Evolutionary conservation across 2,888 invertebrate genomes (phyloP).

Genomic region (Priocnemis perturbator): DNA sequence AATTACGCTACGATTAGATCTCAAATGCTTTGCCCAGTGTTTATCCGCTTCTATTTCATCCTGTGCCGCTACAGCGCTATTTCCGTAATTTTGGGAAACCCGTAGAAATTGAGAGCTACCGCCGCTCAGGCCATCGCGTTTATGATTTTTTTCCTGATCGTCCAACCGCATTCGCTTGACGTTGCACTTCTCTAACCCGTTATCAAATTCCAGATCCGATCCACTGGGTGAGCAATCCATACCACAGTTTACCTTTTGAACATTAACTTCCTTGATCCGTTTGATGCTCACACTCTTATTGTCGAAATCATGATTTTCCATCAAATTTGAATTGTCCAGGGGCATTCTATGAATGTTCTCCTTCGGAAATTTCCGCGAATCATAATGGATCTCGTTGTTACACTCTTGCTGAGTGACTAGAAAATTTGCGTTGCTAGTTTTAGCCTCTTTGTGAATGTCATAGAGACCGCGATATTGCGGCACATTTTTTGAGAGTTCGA

Average conservation of each 20-base stretch:
- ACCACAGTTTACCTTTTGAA: constrained; percentile 65
- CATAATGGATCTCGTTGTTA: constrained; percentile 77
- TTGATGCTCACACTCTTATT: constrained; percentile 73
- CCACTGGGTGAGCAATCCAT: constrained; percentile 65
- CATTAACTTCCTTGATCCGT: constrained; percentile 77
- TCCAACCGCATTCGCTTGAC: constrained; percentile 74
- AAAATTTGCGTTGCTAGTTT: constrained; percentile 79
- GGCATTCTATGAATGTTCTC: constrained; percentile 75
- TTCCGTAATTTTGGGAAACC: constrained; percentile 60
- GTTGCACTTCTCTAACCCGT: constrained; percentile 70
- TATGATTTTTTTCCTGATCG: constrained; percentile 72
- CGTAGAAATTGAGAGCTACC: constrained; percentile 60
- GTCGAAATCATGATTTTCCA: constrained; percentile 75
- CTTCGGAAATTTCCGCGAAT: constrained; percentile 78
- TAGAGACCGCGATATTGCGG: constrained; percentile 71
- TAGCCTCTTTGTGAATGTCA: constrained; percentile 78
- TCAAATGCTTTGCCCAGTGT: constrained; percentile 78
- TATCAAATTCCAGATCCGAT: constrained; percentile 69
- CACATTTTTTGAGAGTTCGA: constrained; percentile 63
- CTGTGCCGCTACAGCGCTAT: constrained; percentile 66
- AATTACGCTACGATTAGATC: constrained; percentile 78
- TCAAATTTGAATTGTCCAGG: constrained; percentile 74
- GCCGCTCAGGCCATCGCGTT: constrained; percentile 59
- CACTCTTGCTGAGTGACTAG: constrained; percentile 71
- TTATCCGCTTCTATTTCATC: constrained; percentile 76